Base-by-base conservation (phyloP, 1,140 invertebrate species). In the Sarcophaga bullata region DNA sequence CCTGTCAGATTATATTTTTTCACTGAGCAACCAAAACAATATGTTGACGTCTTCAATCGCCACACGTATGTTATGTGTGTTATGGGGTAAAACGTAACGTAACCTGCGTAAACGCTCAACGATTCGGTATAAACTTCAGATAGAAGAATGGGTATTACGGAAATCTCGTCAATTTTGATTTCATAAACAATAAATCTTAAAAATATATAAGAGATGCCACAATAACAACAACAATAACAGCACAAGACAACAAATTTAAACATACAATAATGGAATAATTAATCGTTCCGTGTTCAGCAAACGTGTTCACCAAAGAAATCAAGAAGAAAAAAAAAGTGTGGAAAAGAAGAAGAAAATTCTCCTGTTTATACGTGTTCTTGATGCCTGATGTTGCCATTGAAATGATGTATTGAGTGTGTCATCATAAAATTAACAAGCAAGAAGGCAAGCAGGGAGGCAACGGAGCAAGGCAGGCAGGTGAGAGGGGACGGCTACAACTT, bases 111-210 rank as follows among this genome's bases (percentile, higher is more conserved):
- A 37, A n/a, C n/a, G n/a, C 25, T 1, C 4, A 37, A 37, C 25
- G 25, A n/a, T 37, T 37, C 25, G 1, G 25, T 37, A 37, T 37
- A 68, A 9, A 73, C 46, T 73, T 73, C 11, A 46, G 37, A 15
- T 78, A 78, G 8, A 78, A 78, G n/a, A 78, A 19, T 50, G 19
- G n/a, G n/a, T 78, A 68, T 78, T 50, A 78, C 49, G 75, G 75
- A 78, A 78, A 78, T 78, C 75, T 78, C 75, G 48, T 78, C 75
- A 78, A 78, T 78, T n/a, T 78, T 78, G 75, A 78, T 78, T 78
- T 78, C 75, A 25, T 50, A 78, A 6, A 78, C 75, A 78, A 78
- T 78, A 78, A 17, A 50, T n/a, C 4, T 19, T 17, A 78, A 50
- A 73, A 73, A 72, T 37, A 37, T 37, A 37, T 37, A 37, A 37